Evolutionary conservation across 2,797 vertebrate species (phyloP).

Genomic region (Ataeniobius toweri): DNA sequence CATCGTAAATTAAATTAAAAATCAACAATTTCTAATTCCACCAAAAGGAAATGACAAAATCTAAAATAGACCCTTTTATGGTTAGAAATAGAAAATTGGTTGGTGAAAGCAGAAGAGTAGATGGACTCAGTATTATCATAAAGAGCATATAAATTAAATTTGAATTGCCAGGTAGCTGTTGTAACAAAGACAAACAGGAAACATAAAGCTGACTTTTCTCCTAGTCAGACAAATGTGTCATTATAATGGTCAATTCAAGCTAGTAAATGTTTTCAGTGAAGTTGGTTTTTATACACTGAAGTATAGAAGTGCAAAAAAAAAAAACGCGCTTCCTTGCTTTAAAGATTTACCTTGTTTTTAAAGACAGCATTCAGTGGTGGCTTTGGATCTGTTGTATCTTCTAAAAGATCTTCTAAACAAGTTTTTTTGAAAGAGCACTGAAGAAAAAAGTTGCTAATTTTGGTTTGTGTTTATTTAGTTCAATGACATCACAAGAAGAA

Average conservation of each 20-base stretch:
- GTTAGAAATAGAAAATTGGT: too few species aligned
- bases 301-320: not conserved
- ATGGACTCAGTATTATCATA: too few species aligned
- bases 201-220: constrained; percentile 17
- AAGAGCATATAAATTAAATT: not conserved
- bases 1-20: too few species aligned
- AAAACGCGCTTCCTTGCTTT: not conserved
- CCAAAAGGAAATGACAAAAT: too few species aligned
- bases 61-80: too few species aligned
- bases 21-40: too few species aligned
- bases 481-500: not conserved
- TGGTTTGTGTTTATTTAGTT: not conserved
- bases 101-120: too few species aligned
- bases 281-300: not conserved
- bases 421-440: not conserved
- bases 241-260: constrained; percentile 40
- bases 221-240: constrained; percentile 44
- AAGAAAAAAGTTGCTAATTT: not conserved
- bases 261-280: not conserved
- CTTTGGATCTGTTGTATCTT: too few species aligned
- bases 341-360: not conserved
- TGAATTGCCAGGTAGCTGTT: not conserved
- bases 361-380: not conserved
- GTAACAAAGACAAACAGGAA: constrained; percentile 10
- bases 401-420: not conserved